Evolutionary conservation across 2,888 invertebrate genomes (phyloP).

Genomic region (Drosophila melanocephala): DNA sequence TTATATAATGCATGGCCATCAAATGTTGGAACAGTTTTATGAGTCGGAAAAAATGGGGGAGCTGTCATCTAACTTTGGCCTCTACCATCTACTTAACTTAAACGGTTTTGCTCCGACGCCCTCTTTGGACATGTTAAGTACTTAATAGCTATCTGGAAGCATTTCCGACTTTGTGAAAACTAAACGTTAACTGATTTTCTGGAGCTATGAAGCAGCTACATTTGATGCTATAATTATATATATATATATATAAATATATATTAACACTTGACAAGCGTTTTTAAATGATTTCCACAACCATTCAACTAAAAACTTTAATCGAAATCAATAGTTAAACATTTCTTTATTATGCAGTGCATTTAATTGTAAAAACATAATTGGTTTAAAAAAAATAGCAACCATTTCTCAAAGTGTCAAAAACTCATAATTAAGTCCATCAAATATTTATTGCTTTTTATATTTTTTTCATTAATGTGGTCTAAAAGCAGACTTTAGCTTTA

Average conservation of each 20-base stretch:
- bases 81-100: conserved; percentile 17
- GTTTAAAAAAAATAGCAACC: neutral
- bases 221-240: neutral
- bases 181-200: neutral
- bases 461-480: neutral
- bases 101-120: conserved; percentile 11
- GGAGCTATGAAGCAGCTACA: neutral
- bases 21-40: conserved; percentile 24
- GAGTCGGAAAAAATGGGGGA: neutral
- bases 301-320: neutral
- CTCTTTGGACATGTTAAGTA: neutral
- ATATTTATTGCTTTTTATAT: neutral
- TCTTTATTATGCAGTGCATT: neutral
- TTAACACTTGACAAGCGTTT: neutral
- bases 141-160: conserved; percentile 1
- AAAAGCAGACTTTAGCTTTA: neutral
- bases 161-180: neutral
- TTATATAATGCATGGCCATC: conserved; percentile 20
- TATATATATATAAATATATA: neutral
- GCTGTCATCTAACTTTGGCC: conserved; percentile 1
- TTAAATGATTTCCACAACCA: neutral
- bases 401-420: neutral
- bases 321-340: neutral
- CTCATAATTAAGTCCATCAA: neutral
- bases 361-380: neutral